These are phyloP conservation scores for Pteromalus puparum DNA, from an alignment of 1,140 invertebrate genomes.

Conservation along the genomic window DNA sequence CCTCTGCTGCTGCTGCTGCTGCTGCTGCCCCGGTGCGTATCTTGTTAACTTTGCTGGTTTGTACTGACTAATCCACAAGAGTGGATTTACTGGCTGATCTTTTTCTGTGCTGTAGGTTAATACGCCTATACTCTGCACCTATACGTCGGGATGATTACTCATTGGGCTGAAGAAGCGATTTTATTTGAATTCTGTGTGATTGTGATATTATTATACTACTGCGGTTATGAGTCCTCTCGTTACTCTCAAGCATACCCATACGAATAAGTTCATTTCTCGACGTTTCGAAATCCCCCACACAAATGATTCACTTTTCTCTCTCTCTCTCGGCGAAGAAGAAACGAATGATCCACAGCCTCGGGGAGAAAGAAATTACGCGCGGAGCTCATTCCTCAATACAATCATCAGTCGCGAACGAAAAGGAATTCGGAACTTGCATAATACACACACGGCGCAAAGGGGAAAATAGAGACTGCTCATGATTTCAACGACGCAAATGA, in stretches of 20 bases:
- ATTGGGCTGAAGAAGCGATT: too few relatives aligned
- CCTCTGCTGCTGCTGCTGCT: background rate
- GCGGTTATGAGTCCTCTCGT: background rate
- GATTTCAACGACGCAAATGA: too few relatives aligned
- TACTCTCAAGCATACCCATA: background rate
- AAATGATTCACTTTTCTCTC: conserved; percentile 27
- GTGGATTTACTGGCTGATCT: too few relatives aligned
- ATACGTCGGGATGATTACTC: too few relatives aligned
- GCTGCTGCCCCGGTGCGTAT: background rate
- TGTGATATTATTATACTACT: too few relatives aligned
- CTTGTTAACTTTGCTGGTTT: background rate
- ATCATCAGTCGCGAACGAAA: background rate
- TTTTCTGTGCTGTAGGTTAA: too few relatives aligned
- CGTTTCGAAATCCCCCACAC: conserved; percentile 3
- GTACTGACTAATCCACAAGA: conserved; percentile 23
- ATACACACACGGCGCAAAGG: background rate
- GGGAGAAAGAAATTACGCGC: conserved; percentile 10
- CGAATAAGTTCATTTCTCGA: background rate
- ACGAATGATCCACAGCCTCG: conserved; percentile 32
- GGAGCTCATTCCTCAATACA: conserved; percentile 3
- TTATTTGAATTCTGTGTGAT: background rate
- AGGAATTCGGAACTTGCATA: conserved; percentile 23
- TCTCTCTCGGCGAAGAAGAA: background rate
- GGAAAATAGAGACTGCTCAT: background rate
- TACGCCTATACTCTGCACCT: too few relatives aligned